Evolutionary conservation across 2,888 invertebrate species (phyloP).

Genomic region (Miltochrista miniata): DNA sequence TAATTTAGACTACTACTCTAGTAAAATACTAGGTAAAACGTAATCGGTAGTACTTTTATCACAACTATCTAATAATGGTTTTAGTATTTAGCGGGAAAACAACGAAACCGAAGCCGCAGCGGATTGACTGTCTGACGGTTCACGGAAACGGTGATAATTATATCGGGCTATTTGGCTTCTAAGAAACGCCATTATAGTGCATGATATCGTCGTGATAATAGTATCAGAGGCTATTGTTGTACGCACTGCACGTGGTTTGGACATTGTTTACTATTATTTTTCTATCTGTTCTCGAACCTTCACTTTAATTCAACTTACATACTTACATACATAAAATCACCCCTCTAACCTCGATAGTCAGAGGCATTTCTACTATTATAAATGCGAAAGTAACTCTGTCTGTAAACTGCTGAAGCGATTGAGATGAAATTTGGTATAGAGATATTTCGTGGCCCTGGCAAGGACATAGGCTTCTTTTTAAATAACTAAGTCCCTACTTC

Average conservation of each 20-base stretch:
- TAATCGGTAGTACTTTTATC: slow-evolving; percentile 17
- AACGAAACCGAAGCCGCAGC: slow-evolving; percentile 14
- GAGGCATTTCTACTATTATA: no score
- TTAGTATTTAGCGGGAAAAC: slow-evolving; percentile 25
- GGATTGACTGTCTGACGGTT: slow-evolving; percentile 40
- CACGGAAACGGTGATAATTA: slow-evolving; percentile 73
- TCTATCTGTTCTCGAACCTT: slow-evolving; percentile 31
- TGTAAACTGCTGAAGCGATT: no score
- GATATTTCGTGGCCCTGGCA: no score
- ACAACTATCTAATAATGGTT: slow-evolving; percentile 23
- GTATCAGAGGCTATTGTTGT: slow-evolving; percentile 56
- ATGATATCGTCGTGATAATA: slow-evolving; percentile 71
- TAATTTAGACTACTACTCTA: not conserved
- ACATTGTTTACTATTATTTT: slow-evolving; percentile 36
- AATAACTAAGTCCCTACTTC: no score
- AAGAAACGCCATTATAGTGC: slow-evolving; percentile 61
- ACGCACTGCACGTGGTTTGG: slow-evolving; percentile 36
- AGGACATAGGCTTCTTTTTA: no score
- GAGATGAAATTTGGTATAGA: no score
- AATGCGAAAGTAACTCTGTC: no score
- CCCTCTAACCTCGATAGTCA: no score
- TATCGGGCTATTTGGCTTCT: slow-evolving; percentile 59
- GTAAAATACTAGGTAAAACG: not conserved
- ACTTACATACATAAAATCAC: no score
- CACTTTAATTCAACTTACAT: not conserved